A percentile compares a stretch with the other conserved stretches of the same genome.
These are phyloP conservation scores for Cynopterus sphinx DNA, from an alignment of 2,797 vertebrate species.

Conservation along the genomic window DNA sequence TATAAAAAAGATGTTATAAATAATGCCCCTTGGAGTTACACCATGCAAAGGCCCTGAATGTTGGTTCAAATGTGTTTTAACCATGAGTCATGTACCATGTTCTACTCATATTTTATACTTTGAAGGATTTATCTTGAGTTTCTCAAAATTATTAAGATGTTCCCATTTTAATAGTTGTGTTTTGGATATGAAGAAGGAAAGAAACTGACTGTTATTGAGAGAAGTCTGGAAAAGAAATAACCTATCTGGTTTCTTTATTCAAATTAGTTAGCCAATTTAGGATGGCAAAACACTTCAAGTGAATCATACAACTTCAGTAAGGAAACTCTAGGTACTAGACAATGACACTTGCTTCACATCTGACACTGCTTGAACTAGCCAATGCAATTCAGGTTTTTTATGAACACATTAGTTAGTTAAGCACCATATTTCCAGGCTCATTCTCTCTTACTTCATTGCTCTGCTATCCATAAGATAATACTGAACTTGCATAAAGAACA, in stretches of 20 bases:
- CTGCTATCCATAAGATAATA: neutral
- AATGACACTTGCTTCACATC: conserved; percentile 29
- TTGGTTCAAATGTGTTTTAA: conserved; percentile 34
- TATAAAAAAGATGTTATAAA: conserved; percentile 21
- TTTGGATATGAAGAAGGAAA: conserved; percentile 48
- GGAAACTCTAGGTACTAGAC: conserved; percentile 15
- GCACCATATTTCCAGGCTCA: neutral
- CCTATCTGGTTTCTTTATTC: conserved; percentile 43
- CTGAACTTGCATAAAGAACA: neutral
- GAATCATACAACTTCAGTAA: conserved; percentile 40
- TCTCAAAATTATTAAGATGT: conserved; percentile 42
- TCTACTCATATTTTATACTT: conserved; percentile 1
- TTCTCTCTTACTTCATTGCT: neutral
- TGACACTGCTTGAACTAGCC: neutral
- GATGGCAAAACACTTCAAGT: conserved; percentile 55
- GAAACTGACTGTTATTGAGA: conserved; percentile 46
- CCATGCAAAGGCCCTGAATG: neutral
- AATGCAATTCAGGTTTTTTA: conserved; percentile 2
- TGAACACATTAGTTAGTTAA: conserved; percentile 14
- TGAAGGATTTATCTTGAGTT: neutral
- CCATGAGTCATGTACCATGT: neutral
- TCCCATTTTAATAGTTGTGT: neutral
- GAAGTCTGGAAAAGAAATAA: conserved; percentile 47
- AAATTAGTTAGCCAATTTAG: conserved; percentile 58
- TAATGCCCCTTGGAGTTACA: neutral